Percentiles rank a stretch among this genome's conserved stretches.
Conservation (phyloP, 1,140 invertebrate genomes). For the Drosophila teissieri region DNA sequence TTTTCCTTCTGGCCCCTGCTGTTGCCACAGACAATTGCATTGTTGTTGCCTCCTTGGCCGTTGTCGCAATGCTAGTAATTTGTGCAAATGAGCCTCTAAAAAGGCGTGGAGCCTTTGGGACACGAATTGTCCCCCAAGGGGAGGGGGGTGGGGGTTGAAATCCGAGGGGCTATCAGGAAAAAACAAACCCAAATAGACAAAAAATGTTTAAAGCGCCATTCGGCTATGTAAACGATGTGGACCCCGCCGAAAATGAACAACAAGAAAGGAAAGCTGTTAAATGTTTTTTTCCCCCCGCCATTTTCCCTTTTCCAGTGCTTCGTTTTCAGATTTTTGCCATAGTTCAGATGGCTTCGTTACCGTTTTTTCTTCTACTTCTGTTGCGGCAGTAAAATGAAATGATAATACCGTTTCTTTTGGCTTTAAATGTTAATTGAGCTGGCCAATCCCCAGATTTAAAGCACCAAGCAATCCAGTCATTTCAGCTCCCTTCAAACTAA, state of each 20-base stretch:
- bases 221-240: conserved; percentile 57
- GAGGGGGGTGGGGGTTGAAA: neutral
- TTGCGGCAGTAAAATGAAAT: conserved; percentile 28
- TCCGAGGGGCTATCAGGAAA: neutral
- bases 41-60: conserved; percentile 50
- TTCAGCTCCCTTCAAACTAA: conserved; percentile 18
- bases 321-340: conserved; percentile 36
- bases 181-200: conserved; percentile 38
- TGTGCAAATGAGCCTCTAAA: conserved; percentile 80
- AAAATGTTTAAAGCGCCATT: conserved; percentile 69
- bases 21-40: conserved; percentile 67
- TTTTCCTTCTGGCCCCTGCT: conserved; percentile 14
- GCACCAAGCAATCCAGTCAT: neutral
- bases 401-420: conserved; percentile 39
- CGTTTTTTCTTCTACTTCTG: neutral
- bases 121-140: no score
- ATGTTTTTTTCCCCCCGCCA: conserved; percentile 36
- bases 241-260: conserved; percentile 40
- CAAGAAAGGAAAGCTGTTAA: conserved; percentile 71
- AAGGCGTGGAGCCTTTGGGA: conserved; percentile 55
- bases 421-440: conserved; percentile 43
- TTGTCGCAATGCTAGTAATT: conserved; percentile 80
- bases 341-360: conserved; percentile 16
- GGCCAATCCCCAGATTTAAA: neutral
- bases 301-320: conserved; percentile 23